Evolutionary conservation across 1,140 invertebrate genomes (phyloP), one percentile per base, ranked within the genome.

Genomic region (Sinonovacula constricta): DNA sequence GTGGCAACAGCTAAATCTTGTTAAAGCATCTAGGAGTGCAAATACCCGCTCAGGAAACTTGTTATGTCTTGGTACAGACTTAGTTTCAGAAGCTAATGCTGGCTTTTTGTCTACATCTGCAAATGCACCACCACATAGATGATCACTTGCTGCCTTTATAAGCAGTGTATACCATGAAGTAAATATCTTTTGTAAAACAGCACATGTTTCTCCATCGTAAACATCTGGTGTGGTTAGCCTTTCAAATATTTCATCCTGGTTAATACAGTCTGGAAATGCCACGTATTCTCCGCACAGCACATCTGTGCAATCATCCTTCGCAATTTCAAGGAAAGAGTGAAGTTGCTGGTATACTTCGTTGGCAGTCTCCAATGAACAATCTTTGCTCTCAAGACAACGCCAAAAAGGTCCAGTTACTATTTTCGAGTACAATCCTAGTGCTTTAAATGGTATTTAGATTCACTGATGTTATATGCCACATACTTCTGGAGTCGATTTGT

Each of bases 1-100:
- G 36, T 51, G 14, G 39, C 39, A 62, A 36, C 49, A 18, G 63
- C 36, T 68, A 18, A 53, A 2, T 1, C 33, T 49, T 15, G 66
- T 2, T 56, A 69, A 22, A 10, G 28, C 63, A 39, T 77, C 74
- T 15, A 69, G 34, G 12, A 5, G 45, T 3, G 30, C 74, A 77
- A 77, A 68, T 14, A 77, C 59, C 2, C 63, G 26, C 54, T 77
- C 74, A 1, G 63, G 34, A 57, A 68, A 77, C 24, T 77, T 77
- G 36, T 77, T 68, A n/a, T n/a, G n/a, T n/a, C 34, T 28, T 30
- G 30, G 10, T 36, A 34, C 49, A 45, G 31, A 60, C n/a, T 22
- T 26, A 14, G 70, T 63, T 26, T 63, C 10, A 10, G 39, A 45
- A 45, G 39, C 39, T 45, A 45, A 18, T 7, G 18, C 3, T 34